Percentiles rank a stretch among this genome's conserved stretches.
These are phyloP conservation scores for Thomomys bottae DNA, from an alignment of 2,113 vertebrate genomes.

Conservation along the genomic window DNA sequence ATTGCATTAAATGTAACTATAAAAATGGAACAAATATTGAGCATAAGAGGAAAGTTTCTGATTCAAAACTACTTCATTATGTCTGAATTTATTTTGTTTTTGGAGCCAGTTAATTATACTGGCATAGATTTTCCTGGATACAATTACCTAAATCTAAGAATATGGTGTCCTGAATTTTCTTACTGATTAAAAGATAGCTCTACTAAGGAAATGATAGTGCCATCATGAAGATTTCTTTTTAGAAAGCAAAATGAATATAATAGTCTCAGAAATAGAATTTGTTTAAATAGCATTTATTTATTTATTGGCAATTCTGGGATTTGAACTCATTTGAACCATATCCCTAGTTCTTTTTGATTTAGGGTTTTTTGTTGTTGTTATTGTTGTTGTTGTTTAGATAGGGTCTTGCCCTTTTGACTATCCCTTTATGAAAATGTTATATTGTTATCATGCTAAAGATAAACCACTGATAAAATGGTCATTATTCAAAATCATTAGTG, in stretches of 20 bases:
- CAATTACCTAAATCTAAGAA: constrained; percentile 8
- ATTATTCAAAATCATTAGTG: not conserved
- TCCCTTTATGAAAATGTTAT: not conserved
- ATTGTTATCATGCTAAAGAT: not conserved
- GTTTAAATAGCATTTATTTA: not conserved
- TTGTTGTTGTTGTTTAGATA: too few species aligned
- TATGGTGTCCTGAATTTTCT: constrained; percentile 40
- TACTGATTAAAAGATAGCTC: constrained; percentile 32
- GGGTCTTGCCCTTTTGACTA: too few species aligned
- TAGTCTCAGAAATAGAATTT: constrained; percentile 16
- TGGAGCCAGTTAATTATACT: constrained; percentile 21
- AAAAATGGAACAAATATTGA: constrained; percentile 41
- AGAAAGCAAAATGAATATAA: not conserved
- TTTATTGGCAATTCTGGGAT: too few species aligned
- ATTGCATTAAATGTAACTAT: constrained; percentile 59
- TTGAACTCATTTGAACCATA: too few species aligned
- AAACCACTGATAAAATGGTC: not conserved
- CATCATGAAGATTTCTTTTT: not conserved
- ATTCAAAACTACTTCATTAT: constrained; percentile 40
- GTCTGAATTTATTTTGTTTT: constrained; percentile 45
- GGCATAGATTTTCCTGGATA: not conserved
- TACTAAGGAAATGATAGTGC: constrained; percentile 19
- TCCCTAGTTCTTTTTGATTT: too few species aligned
- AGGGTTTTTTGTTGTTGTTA: too few species aligned
- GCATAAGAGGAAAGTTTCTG: not conserved